Evolutionary conservation across 2,113 vertebrate species (phyloP).

Genomic region (Capreolus pygargus): DNA sequence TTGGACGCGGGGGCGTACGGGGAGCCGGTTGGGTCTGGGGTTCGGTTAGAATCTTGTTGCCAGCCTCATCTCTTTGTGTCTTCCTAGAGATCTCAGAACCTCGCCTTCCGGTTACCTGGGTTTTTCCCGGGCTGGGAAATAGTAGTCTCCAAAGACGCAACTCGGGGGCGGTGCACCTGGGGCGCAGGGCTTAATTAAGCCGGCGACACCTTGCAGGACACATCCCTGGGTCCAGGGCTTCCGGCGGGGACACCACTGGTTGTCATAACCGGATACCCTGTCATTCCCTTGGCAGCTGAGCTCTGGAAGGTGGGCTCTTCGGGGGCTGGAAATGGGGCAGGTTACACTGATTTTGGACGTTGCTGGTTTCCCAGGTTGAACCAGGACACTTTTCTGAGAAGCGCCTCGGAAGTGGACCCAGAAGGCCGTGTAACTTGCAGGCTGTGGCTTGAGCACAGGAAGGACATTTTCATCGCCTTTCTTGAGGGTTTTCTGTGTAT

Average conservation of each 20-base stretch:
- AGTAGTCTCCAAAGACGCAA: slow-evolving; percentile 51
- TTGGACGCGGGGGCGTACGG: not conserved
- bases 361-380: not conserved
- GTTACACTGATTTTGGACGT: not conserved
- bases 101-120: slow-evolving; percentile 53
- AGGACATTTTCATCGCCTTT: not conserved
- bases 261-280: not conserved
- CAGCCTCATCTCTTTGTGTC: slow-evolving; percentile 57
- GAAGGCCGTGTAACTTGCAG: slow-evolving; percentile 1
- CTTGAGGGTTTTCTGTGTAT: not conserved
- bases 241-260: not conserved
- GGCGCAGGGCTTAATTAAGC: slow-evolving; percentile 65
- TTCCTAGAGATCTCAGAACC: slow-evolving; percentile 54
- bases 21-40: not conserved
- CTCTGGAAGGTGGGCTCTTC: not conserved
- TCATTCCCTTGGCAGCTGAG: not conserved
- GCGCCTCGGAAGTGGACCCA: not conserved
- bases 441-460: not conserved
- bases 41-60: not conserved
- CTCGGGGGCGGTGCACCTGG: slow-evolving; percentile 58
- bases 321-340: accelerated
- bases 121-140: slow-evolving; percentile 42
- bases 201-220: slow-evolving; percentile 51
- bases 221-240: not conserved
- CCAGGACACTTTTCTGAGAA: not conserved